A percentile compares a stretch with the other conserved stretches of the same genome.
phyloP scores from a whole-genome alignment of 2,113 vertebrate species.

The Nycticryphes semicollaris region DNA sequence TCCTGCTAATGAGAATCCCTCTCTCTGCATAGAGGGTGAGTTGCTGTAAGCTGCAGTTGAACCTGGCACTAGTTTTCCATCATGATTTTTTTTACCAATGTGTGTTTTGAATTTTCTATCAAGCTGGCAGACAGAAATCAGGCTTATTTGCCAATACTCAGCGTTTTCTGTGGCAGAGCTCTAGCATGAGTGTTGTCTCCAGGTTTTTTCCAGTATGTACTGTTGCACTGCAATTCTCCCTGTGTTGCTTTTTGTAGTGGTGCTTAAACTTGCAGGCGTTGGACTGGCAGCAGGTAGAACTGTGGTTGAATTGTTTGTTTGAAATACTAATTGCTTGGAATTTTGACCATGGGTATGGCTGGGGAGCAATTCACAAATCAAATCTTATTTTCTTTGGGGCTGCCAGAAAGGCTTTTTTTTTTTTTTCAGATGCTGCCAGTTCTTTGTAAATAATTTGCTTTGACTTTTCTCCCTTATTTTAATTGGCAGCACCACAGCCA shows the following conservation, averaged over 20 bases:
- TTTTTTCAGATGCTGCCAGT: not conserved
- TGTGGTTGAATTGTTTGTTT: constrained; percentile 6
- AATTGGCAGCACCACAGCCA: not conserved
- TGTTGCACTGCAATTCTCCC: not conserved
- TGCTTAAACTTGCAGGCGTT: not conserved
- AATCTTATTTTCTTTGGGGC: not conserved
- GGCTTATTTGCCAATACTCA: not conserved
- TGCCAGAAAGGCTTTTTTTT: not conserved
- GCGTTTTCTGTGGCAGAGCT: not conserved
- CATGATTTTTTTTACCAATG: not conserved
- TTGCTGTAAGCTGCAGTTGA: not conserved
- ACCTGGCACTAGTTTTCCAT: not conserved
- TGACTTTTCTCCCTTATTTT: not conserved
- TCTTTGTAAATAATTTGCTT: constrained; percentile 18
- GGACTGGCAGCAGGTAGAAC: not conserved
- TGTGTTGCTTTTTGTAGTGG: not conserved
- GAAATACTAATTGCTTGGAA: not conserved
- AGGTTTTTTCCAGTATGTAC: not conserved
- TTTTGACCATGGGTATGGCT: not conserved
- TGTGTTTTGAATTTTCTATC: not conserved
- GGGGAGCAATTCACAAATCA: not conserved
- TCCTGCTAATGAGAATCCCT: not conserved
- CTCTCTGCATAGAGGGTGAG: not conserved
- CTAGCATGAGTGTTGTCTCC: not conserved
- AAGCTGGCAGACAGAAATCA: not conserved